phyloP scores from a whole-genome alignment of 2,888 invertebrate genomes.

The Willowsia nigromaculata region DNA sequence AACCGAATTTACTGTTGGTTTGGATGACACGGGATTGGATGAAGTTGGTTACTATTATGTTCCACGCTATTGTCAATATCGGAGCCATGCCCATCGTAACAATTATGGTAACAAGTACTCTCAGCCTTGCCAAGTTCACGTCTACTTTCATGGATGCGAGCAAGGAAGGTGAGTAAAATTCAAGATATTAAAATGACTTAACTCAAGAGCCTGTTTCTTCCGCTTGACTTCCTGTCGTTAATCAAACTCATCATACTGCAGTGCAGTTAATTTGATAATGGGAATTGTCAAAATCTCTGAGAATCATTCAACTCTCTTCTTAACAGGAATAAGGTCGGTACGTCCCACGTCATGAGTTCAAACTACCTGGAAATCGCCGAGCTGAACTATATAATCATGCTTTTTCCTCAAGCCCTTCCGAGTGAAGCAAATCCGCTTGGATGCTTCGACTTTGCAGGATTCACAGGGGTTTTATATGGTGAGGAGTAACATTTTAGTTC shows the following conservation, averaged over 20 bases:
- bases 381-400: constrained; percentile 69
- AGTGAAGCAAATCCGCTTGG: constrained; percentile 65
- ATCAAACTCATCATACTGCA: neutral
- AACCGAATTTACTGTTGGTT: constrained; percentile 62
- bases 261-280: no score
- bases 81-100: neutral
- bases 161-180: constrained; percentile 69
- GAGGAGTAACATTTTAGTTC: no score
- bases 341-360: constrained; percentile 60
- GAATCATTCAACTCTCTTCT: no score
- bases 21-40: constrained; percentile 57
- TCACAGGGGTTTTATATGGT: constrained; percentile 70
- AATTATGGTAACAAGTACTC: neutral
- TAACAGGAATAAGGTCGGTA: constrained; percentile 69
- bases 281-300: no score
- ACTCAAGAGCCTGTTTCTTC: neutral
- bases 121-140: constrained; percentile 66
- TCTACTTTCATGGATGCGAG: constrained; percentile 74
- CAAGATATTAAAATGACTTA: no score
- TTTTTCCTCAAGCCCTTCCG: constrained; percentile 71
- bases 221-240: neutral
- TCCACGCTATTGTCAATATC: constrained; percentile 51
- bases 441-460: constrained; percentile 73
- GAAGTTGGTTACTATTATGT: constrained; percentile 70
- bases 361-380: constrained; percentile 74